Percentiles rank a stretch among this genome's conserved stretches.
phyloP scores from a whole-genome alignment of 1,140 invertebrate genomes.

The Drosophila nigromelanica region DNA sequence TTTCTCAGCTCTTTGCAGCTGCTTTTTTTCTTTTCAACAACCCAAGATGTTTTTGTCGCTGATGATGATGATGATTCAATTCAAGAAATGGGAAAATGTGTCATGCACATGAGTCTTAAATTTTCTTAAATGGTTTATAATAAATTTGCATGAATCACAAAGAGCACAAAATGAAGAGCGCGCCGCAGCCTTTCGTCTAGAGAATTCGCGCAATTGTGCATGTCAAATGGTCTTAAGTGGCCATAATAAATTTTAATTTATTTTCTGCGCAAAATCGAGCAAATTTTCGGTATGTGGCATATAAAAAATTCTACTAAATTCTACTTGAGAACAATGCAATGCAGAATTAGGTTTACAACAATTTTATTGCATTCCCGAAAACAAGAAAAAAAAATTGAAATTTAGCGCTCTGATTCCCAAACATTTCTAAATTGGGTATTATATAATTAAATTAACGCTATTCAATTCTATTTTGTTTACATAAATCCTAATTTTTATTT shows the following conservation, averaged over 20 bases:
- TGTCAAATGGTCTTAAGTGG: constrained; percentile 71
- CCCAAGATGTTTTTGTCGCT: background rate
- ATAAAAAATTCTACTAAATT: background rate
- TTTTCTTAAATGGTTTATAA: constrained; percentile 70
- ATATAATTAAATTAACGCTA: background rate
- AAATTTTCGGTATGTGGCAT: constrained; percentile 10
- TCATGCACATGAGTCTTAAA: constrained; percentile 56
- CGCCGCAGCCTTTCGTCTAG: constrained; percentile 10
- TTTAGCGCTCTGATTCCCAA: background rate
- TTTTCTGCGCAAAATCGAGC: constrained; percentile 38
- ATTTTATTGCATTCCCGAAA: background rate
- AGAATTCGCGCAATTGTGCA: constrained; percentile 48
- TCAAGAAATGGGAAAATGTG: constrained; percentile 59
- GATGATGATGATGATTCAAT: constrained; percentile 62
- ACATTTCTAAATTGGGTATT: background rate
- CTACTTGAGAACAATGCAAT: background rate
- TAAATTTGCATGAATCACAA: constrained; percentile 69
- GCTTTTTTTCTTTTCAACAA: constrained; percentile 6
- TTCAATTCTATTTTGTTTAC: background rate
- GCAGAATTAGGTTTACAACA: background rate
- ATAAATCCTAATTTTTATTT: too few species aligned
- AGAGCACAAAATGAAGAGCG: constrained; percentile 8
- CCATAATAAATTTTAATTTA: constrained; percentile 75
- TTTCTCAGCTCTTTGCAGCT: background rate
- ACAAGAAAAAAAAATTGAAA: background rate